phyloP scores from a whole-genome alignment of 2,113 vertebrate genomes.

The Ciconia boyciana region DNA sequence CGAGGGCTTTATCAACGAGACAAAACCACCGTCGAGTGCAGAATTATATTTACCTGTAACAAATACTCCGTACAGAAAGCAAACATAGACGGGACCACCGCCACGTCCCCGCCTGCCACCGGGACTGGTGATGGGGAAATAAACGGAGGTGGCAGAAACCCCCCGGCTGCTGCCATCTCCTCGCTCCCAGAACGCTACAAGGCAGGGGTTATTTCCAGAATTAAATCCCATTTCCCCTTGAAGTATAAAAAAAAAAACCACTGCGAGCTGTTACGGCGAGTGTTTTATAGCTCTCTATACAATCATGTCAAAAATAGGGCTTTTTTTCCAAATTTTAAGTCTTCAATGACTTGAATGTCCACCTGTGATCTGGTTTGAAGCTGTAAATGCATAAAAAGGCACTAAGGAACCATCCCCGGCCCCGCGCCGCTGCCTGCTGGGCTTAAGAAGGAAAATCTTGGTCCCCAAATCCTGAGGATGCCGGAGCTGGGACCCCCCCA shows the following conservation, averaged over 20 bases:
- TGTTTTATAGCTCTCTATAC: neutral
- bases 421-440: neutral
- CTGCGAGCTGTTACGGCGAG: neutral
- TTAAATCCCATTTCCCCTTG: accelerated
- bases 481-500: neutral
- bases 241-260: neutral
- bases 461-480: accelerated
- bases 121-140: neutral
- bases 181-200: neutral
- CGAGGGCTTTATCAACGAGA: neutral
- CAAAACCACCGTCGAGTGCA: neutral
- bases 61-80: neutral
- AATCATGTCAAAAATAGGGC: neutral
- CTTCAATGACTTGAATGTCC: neutral
- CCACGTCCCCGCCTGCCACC: neutral
- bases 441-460: neutral
- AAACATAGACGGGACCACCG: no score
- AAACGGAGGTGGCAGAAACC: neutral
- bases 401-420: neutral
- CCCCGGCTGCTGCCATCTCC: neutral
- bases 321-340: neutral
- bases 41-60: neutral
- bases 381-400: neutral
- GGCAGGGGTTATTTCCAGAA: neutral
- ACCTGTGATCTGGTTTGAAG: neutral